Base-by-base conservation (phyloP, 1,140 invertebrate genomes). In the Lethrus apterus region DNA sequence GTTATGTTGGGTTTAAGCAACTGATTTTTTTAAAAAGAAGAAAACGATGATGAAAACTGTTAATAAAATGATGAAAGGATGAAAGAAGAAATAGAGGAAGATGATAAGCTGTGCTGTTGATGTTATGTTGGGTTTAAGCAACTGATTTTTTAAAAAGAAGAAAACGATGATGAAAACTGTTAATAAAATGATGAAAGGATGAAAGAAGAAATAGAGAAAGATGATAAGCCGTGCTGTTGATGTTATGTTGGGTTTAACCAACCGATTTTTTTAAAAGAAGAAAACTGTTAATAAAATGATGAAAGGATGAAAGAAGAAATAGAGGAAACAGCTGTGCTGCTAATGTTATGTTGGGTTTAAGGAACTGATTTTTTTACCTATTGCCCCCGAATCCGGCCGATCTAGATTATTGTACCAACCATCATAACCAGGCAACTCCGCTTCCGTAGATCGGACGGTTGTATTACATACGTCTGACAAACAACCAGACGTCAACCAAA, bases 341-440 rank as follows among this genome's bases (percentile, higher is more conserved):
- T 7, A 26, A 26, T 7, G n/a, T 26, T 5, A 26, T 5, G n/a
- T 26, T 26, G 14, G 15, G n/a, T 29, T 8, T n/a, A 29, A n/a
- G 7, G 7, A 29, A 29, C 7, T 29, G 7, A 29, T 29, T 8
- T 29, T 29, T 56, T 60, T 62, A 78, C 59, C 79, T 13, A 76
- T 69, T 30, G 76, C 72, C 7, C 80, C 81, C 44, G 71, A 66
- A 29, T 71, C 65, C 2, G 76, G 74, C 51, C 66, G 68, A 2
- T 70, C 74, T n/a, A 77, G 46, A 55, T 83, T 83, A 54, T 83
- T 83, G 58, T 75, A 80, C 69, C 72, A 82, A 8, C 81, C 81
- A 62, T 83, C 79, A 59, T 69, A 80, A 20, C 76, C 64, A 49
- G 76, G 73, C 51, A 72, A 70, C 52, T 72, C 70, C n/a, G 48